Conservation (phyloP, 1,140 invertebrate genomes). For the Teleopsis dalmanni region DNA sequence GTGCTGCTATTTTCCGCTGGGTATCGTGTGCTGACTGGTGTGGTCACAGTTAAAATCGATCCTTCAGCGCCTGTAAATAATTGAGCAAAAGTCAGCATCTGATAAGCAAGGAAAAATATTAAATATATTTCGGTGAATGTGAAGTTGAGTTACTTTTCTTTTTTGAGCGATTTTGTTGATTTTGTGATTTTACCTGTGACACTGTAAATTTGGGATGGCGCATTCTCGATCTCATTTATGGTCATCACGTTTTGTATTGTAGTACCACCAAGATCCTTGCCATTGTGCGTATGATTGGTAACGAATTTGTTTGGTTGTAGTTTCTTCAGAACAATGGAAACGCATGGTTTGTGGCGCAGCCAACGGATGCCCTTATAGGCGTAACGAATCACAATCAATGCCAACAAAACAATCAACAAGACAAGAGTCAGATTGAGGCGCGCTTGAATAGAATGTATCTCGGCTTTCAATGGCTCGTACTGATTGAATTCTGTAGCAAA, state of each 20-base stretch:
- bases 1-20: slow-evolving; percentile 40
- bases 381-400: slow-evolving; percentile 22
- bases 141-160: not conserved
- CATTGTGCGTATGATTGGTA: slow-evolving; percentile 19
- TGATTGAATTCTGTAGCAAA: slow-evolving; percentile 22
- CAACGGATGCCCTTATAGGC: slow-evolving; percentile 21
- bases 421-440: slow-evolving; percentile 26
- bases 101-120: not conserved
- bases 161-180: not conserved
- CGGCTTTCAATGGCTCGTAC: slow-evolving; percentile 24
- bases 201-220: slow-evolving; percentile 35
- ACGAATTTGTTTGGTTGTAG: slow-evolving; percentile 9
- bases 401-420: slow-evolving; percentile 23
- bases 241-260: slow-evolving; percentile 37
- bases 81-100: not conserved
- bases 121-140: not conserved
- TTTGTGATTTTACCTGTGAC: slow-evolving; percentile 30
- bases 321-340: slow-evolving; percentile 20
- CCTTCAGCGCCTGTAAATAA: slow-evolving; percentile 30
- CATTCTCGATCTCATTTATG: slow-evolving; percentile 35
- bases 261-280: slow-evolving; percentile 27
- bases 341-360: slow-evolving; percentile 20
- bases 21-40: slow-evolving; percentile 38
- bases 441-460: slow-evolving; percentile 25
- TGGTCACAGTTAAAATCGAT: slow-evolving; percentile 35